Base-by-base conservation (phyloP, 2,113 vertebrate species). In the Promerops cafer region DNA sequence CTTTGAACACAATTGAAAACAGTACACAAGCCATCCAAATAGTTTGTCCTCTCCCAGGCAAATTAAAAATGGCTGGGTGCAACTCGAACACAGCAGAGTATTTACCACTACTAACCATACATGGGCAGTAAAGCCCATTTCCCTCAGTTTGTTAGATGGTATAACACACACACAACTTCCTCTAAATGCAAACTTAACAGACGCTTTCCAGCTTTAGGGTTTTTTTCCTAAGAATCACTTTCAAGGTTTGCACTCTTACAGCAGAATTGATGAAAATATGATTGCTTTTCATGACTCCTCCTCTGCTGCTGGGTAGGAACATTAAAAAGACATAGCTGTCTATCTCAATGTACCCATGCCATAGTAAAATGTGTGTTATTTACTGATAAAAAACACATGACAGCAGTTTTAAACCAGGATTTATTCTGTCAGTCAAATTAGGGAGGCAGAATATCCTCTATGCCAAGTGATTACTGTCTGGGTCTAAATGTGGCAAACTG, bases 351-450 rank as follows among this genome's bases (percentile, higher is more conserved):
- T 84, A 91, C 90, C 87, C 92, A 89, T 69, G 87, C 94, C 94
- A 94, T 75, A 95, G 94, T 82, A 95, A 97, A 97, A 95, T 92
- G 97, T 94, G 86, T 97, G 94, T 96, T 98, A 97, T 96, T 98
- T 97, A 98, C 95, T 96, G 97, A 98, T 97, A 97, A 98, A 97
- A 97, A 96, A 69, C 96, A 95, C 95, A 90, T 39, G 96, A 96
- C 93, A 91, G 95, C 45, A 86, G 96, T 95, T 94, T 95, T 96
- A 96, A 96, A 96, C 89, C 70, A 94, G 90, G 91, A 96, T 96
- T 96, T 90, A 80, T 93, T 89, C 96, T 96, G 98, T 97, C 98
- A 97, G 96, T 98, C 97, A 98, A 97, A 97, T 96, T 92, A 96
- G 89, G 89, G 78, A 97, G 95, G 90, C 90, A 81, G 96, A 96